Base-by-base conservation (phyloP, 2,888 invertebrate species). In the Pardosa pseudoannulata region DNA sequence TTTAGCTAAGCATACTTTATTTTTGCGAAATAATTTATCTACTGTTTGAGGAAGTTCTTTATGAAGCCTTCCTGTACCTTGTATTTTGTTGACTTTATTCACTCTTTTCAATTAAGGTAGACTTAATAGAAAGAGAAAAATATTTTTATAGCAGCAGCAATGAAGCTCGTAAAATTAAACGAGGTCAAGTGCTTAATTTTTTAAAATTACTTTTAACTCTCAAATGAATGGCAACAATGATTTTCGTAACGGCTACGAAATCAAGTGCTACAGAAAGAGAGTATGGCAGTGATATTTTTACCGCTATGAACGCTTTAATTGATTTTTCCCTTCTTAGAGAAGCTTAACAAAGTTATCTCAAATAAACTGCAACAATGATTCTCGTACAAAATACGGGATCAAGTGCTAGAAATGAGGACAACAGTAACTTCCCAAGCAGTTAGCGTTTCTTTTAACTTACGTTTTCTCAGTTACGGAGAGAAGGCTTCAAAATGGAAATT, bases 291-390 rank as follows among this genome's bases (percentile, higher is more conserved):
- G 56, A 23, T 23, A 23, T n/a, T n/a, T 46, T 36, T 7, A 36
- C 36, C 9, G 36, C 36, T 7, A 36, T 5, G 36, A 36, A 36
- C n/a, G n/a, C n/a, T 36, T 36, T 36, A 36, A 36, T 9, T 36
- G 6, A 9, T 36, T 7, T 36, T 36, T 36, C 5, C 36, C 36
- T 36, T 5, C 36, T n/a, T n/a, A n/a, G n/a, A n/a, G n/a, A n/a
- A n/a, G n/a, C n/a, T n/a, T n/a, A n/a, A n/a, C n/a, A n/a, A n/a
- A 16, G n/a, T 16, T 16, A 23, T 56, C 56, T 56, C 56, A 56
- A 46, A 56, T 23, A 23, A 56, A 56, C 23, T 11, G 56, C 56
- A 56, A 56, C 56, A 56, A 56, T 56, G 56, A 56, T 23, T 56
- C 56, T 56, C 56, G 56, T 56, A 56, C 19, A 23, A 7, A 16